These are phyloP conservation scores for Dicaeum eximium DNA, from an alignment of 2,113 vertebrate genomes.

Conservation along the genomic window DNA sequence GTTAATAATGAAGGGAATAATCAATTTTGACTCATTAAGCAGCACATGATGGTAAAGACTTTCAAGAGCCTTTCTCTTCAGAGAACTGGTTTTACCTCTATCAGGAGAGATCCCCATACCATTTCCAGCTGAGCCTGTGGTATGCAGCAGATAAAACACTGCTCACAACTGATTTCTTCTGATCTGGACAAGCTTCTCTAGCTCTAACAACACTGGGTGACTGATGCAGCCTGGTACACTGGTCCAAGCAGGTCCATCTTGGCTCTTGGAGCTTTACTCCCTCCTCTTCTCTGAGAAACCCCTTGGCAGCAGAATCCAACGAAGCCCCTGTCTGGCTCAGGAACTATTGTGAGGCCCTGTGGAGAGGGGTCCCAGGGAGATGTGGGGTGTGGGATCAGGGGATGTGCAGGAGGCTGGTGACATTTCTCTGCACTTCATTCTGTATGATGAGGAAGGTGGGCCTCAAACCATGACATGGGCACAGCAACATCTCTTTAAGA, in stretches of 20 bases:
- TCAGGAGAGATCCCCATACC: background rate
- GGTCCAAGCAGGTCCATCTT: background rate
- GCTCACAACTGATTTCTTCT: background rate
- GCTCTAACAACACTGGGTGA: background rate
- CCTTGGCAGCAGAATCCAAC: fast-evolving
- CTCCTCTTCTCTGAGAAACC: background rate
- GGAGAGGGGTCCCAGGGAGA: background rate
- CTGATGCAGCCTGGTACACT: background rate
- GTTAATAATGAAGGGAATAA: background rate
- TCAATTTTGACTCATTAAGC: background rate
- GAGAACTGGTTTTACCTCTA: background rate
- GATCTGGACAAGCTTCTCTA: background rate
- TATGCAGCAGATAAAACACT: background rate
- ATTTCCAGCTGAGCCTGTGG: background rate
- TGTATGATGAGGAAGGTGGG: background rate
- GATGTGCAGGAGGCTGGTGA: background rate
- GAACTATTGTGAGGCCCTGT: background rate
- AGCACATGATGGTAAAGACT: background rate
- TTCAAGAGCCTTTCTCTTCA: background rate
- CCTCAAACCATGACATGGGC: background rate
- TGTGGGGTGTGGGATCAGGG: background rate
- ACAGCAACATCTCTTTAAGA: background rate
- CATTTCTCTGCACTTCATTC: background rate
- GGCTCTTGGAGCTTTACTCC: background rate
- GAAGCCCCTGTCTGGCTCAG: background rate